Conservation (phyloP, 2,113 vertebrate species). For the Rhineura floridana region DNA sequence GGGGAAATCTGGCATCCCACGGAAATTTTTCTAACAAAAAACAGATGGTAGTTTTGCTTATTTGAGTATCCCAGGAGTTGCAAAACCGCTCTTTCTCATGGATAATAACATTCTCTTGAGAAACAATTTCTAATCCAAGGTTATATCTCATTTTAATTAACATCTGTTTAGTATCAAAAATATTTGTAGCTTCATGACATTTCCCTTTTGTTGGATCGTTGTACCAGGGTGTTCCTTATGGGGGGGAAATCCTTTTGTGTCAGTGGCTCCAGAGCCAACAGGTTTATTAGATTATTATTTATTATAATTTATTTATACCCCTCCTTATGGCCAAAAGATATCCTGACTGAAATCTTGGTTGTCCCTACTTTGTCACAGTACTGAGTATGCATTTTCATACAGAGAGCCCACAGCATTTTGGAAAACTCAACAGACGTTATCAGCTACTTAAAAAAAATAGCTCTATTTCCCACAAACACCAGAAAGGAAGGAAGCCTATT, state of each 20-base stretch:
- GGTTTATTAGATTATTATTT: conserved; percentile 41
- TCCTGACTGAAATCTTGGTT: neutral
- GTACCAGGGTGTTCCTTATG: conserved; percentile 5
- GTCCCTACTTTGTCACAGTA: neutral
- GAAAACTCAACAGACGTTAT: neutral
- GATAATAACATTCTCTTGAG: conserved; percentile 57
- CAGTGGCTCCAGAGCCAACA: conserved; percentile 42
- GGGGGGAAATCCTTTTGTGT: neutral
- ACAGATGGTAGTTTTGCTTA: neutral
- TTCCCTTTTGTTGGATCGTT: conserved; percentile 45
- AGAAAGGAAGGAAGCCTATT: neutral
- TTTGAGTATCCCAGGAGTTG: conserved; percentile 42
- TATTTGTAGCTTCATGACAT: conserved; percentile 49
- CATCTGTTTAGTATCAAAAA: conserved; percentile 69
- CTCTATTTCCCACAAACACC: neutral
- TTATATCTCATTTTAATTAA: conserved; percentile 54
- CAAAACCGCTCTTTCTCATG: conserved; percentile 27
- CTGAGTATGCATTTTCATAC: neutral
- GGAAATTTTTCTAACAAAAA: conserved; percentile 31
- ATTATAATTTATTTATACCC: too few species aligned
- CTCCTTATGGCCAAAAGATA: too few species aligned
- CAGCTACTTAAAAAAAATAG: neutral
- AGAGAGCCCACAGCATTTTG: neutral
- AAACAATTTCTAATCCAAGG: conserved; percentile 56
- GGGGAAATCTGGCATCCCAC: neutral